These are phyloP conservation scores for Nebria salina DNA, from an alignment of 2,888 invertebrate species.

Conservation along the genomic window DNA sequence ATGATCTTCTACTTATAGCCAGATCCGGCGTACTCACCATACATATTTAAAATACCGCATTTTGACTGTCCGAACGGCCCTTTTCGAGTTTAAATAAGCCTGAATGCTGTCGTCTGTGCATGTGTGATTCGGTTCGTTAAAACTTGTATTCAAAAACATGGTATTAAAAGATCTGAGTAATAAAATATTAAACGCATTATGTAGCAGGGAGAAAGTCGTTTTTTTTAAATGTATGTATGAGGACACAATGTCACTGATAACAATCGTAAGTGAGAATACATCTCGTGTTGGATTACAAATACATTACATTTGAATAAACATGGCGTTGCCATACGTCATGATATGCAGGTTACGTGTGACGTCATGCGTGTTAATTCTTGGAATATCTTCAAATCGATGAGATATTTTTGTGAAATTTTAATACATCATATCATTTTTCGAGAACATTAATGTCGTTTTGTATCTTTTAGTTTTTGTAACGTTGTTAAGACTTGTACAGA, in stretches of 20 bases:
- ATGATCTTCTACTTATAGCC: conserved; percentile 15
- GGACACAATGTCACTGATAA: conserved; percentile 28
- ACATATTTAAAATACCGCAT: not conserved
- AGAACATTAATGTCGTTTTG: not conserved
- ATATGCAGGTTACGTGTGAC: not conserved
- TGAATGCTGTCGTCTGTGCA: not conserved
- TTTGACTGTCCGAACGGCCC: not conserved
- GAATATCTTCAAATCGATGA: not conserved
- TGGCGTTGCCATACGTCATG: conserved; percentile 5
- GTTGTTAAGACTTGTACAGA: not conserved
- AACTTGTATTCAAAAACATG: conserved; percentile 30
- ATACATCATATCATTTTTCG: not conserved
- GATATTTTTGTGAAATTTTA: not conserved
- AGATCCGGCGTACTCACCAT: not conserved
- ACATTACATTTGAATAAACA: conserved; percentile 14
- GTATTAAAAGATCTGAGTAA: conserved; percentile 32
- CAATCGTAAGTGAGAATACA: conserved; percentile 27
- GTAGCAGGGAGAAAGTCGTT: conserved; percentile 30
- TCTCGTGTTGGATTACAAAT: not conserved
- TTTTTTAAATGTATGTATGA: conserved; percentile 9
- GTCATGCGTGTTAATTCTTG: not conserved
- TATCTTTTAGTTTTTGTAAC: not conserved
- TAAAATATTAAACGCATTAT: conserved; percentile 37
- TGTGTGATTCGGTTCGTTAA: conserved; percentile 33
- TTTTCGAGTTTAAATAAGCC: not conserved